A percentile compares a stretch with the other conserved stretches of the same genome.
Evolutionary conservation across 2,888 invertebrate species (phyloP).

Genomic region (Beris chalybata): DNA sequence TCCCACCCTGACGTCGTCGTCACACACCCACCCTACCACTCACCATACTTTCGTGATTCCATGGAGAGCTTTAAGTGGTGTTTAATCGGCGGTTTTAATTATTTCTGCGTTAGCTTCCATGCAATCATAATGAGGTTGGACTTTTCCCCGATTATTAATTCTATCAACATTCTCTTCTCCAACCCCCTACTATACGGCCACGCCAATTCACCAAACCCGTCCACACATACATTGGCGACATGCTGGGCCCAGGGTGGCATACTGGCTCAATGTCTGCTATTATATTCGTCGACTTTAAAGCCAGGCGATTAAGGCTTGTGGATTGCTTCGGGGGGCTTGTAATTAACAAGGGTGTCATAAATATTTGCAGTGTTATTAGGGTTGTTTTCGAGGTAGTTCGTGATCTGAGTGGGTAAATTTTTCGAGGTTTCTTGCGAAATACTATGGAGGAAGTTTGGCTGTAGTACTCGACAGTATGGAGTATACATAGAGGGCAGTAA

Average conservation of each 20-base stretch:
- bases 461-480: no score
- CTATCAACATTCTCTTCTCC: background rate
- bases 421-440: no score
- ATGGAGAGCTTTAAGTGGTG: background rate
- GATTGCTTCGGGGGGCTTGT: background rate
- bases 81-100: constrained; percentile 16
- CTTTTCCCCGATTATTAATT: constrained; percentile 11
- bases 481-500: no score
- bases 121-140: constrained; percentile 10
- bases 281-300: no score
- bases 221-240: no score
- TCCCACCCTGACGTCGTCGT: background rate
- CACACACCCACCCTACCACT: background rate
- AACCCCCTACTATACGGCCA: no score
- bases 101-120: constrained; percentile 8
- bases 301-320: background rate
- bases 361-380: constrained; percentile 16
- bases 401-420: constrained; percentile 4
- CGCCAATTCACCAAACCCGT: no score
- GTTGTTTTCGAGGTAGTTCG: background rate
- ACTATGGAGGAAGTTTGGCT: no score
- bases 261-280: no score
- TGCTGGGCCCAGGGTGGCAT: no score
- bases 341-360: constrained; percentile 19
- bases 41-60: background rate